phyloP scores from a whole-genome alignment of 2,113 vertebrate genomes.

The Acrocephalus arundinaceus region DNA sequence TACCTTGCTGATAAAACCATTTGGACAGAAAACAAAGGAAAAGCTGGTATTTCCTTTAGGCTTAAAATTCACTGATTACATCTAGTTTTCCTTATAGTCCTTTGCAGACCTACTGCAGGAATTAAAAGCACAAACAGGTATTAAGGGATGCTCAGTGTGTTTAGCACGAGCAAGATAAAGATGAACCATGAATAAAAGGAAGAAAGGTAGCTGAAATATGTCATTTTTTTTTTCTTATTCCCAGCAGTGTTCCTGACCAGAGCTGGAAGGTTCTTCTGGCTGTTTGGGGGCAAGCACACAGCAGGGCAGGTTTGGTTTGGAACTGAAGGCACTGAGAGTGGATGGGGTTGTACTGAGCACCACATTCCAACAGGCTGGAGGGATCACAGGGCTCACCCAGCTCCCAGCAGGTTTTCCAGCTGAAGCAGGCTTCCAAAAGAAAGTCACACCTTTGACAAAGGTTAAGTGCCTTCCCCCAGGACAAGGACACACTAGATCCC shows the following conservation, averaged over 20 bases:
- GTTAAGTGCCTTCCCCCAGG: neutral
- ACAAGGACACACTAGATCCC: neutral
- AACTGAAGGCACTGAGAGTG: neutral
- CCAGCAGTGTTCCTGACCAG: neutral
- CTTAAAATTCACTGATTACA: neutral
- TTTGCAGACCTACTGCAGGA: neutral
- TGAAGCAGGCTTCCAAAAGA: neutral
- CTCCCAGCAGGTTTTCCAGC: neutral
- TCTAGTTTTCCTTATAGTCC: neutral
- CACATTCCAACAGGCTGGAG: neutral
- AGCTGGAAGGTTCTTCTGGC: neutral
- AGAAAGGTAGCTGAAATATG: neutral
- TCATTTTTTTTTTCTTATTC: neutral
- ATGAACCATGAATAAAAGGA: neutral
- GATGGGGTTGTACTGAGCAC: neutral
- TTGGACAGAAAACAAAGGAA: neutral
- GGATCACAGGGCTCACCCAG: neutral
- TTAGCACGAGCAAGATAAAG: neutral
- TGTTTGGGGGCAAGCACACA: neutral
- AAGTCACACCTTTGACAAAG: constrained; percentile 2
- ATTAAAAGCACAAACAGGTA: neutral
- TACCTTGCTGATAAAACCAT: neutral
- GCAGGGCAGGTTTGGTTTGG: neutral
- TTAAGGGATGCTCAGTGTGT: neutral
- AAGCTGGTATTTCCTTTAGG: neutral